Evolutionary conservation across 2,797 vertebrate genomes (phyloP).

Genomic region (Megalops cyprinoides): DNA sequence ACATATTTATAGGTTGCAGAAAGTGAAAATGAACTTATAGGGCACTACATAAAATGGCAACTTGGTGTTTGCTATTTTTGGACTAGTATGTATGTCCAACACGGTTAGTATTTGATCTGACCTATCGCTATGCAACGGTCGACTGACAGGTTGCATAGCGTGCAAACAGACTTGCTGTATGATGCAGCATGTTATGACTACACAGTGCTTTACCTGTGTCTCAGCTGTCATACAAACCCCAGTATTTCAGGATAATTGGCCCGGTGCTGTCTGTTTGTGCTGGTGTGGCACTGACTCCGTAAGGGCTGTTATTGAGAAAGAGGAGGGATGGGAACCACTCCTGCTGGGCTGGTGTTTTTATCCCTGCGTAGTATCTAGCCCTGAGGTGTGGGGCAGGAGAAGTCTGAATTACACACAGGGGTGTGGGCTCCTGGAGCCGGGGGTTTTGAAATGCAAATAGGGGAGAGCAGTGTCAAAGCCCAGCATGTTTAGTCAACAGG

Average conservation of each 20-base stretch:
- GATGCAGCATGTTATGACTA: not conserved
- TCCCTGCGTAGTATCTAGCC: not conserved
- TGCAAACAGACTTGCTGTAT: not conserved
- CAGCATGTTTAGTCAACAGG: conserved; percentile 74
- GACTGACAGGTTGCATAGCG: not conserved
- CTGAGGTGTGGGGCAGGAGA: not conserved
- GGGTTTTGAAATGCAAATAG: conserved; percentile 84
- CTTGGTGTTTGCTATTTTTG: not conserved
- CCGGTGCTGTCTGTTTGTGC: not conserved
- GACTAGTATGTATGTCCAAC: not conserved
- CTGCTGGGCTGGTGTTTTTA: not conserved
- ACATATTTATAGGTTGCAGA: not conserved
- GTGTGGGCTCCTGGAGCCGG: conserved; percentile 70
- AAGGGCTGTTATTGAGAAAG: not conserved
- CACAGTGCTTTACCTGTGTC: not conserved
- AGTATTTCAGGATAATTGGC: not conserved
- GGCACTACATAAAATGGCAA: not conserved
- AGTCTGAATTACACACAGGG: conserved; percentile 40
- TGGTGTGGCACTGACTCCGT: not conserved
- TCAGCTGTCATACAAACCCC: not conserved
- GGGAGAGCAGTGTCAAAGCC: conserved; percentile 70
- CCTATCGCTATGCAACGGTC: not conserved
- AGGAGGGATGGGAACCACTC: not conserved
- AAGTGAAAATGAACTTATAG: not conserved
- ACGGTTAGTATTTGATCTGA: not conserved